phyloP scores from a whole-genome alignment of 2,888 invertebrate genomes.

The Drosophila nr. fundita region DNA sequence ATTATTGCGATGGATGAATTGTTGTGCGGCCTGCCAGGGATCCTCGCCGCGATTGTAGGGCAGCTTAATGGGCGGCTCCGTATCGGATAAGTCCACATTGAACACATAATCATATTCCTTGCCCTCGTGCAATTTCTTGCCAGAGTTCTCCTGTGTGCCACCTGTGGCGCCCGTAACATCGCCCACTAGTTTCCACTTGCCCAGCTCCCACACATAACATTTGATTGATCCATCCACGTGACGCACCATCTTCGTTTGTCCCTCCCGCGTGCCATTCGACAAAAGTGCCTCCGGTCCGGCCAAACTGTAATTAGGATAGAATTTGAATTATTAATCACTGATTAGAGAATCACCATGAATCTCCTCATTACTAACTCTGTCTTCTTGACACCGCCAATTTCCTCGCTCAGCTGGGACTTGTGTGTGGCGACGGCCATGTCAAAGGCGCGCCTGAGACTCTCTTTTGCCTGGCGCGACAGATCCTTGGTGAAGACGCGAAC shows the following conservation, averaged over 20 bases:
- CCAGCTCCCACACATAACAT: constrained; percentile 91
- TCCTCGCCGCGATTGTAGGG: constrained; percentile 96
- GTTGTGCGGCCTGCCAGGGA: constrained; percentile 96
- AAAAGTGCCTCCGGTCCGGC: constrained; percentile 92
- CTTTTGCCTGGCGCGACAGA: constrained; percentile 89
- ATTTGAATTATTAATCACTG: neutral
- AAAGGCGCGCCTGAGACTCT: constrained; percentile 87
- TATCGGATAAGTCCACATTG: constrained; percentile 97
- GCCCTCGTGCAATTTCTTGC: constrained; percentile 93
- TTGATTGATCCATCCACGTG: constrained; percentile 89
- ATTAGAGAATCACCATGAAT: neutral
- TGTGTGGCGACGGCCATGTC: constrained; percentile 90
- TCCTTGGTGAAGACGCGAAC: constrained; percentile 94
- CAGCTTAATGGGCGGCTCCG: constrained; percentile 93
- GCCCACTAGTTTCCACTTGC: constrained; percentile 93
- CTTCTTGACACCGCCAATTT: constrained; percentile 94
- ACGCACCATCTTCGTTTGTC: constrained; percentile 93
- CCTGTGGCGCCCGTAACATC: constrained; percentile 93
- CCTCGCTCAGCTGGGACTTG: constrained; percentile 87
- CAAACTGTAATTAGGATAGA: constrained; percentile 86
- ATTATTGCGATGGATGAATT: constrained; percentile 93
- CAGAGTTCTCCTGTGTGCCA: constrained; percentile 88
- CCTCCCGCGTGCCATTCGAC: constrained; percentile 91
- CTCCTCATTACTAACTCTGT: constrained; percentile 88
- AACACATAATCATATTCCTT: constrained; percentile 98